Evolutionary conservation across 2,113 vertebrate species (phyloP), one percentile per base, ranked within the genome.

Genomic region (Grantiella picta): DNA sequence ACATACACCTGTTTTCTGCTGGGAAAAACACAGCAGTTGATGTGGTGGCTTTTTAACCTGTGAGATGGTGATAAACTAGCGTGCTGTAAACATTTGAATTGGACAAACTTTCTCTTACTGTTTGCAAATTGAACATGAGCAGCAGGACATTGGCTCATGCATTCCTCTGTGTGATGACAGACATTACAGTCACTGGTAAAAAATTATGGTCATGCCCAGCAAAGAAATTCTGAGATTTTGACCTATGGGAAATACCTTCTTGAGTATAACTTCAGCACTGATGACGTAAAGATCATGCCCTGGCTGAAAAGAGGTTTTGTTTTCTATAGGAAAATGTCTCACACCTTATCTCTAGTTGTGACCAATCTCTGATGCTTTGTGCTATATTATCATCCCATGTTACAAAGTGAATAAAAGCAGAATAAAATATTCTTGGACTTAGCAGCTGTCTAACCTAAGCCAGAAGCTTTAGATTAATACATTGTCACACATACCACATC

Each of bases 1-100:
- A 95, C 95, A 92, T 73, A 91, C 97, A 98, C 97, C 97, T 98
- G 97, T 97, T 97, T 98, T 98, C 97, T 96, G 81, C 85, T 91
- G 96, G 94, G 96, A 96, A 97, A 96, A 97, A 89, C 81, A 65
- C 88, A 96, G 79, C 81, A 81, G 35, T 85, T 86, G 82, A 96
- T 93, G 61, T 59, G 59, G 68, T 91, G 83, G 77, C 92, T 95
- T 97, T 97, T 97, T 97, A 97, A 97, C 96, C 86, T 95, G 69
- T 80, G 94, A 95, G 86, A 97, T 52, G 75, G 54, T 96, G 96
- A 98, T 96, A 97, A 97, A 97, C 79, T 93, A 84, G 54, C 89
- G 86, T 85, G 86, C 90, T 95, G 79, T 82, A 98, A 97, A 93
- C 63, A 92, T 79, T 73, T 80, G 92, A 95, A 95, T 97, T 86